phyloP scores from a whole-genome alignment of 2,113 vertebrate species.

The Mustelus asterias region DNA sequence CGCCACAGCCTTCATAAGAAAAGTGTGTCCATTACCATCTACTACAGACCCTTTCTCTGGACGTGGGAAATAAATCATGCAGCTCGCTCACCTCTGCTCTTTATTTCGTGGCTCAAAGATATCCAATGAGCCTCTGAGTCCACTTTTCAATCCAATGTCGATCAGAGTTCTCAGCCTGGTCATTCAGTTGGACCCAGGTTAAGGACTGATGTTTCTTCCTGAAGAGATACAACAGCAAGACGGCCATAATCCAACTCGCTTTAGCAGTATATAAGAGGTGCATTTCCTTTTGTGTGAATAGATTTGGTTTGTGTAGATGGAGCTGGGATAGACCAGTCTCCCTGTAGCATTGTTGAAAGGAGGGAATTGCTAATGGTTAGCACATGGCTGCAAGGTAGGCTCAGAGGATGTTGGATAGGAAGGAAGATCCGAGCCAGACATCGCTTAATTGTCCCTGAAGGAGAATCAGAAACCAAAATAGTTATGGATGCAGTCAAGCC shows the following conservation, averaged over 20 bases:
- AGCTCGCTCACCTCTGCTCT: neutral
- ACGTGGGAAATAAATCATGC: neutral
- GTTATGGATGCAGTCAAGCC: neutral
- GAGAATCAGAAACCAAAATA: neutral
- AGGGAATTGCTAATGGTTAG: neutral
- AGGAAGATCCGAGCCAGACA: neutral
- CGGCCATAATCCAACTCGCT: neutral
- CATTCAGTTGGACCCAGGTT: neutral
- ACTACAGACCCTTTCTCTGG: neutral
- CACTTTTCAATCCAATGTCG: neutral
- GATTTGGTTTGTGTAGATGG: neutral
- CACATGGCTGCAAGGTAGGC: neutral
- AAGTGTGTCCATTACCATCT: too few species aligned
- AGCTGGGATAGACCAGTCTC: neutral
- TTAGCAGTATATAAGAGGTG: neutral
- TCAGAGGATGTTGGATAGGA: neutral
- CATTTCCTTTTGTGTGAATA: neutral
- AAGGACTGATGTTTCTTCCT: neutral
- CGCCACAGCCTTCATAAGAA: neutral
- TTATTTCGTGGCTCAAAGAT: neutral
- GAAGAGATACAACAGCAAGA: neutral
- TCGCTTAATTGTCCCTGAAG: neutral
- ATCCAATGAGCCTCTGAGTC: neutral
- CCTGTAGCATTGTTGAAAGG: neutral
- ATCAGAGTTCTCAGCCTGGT: neutral